These are phyloP conservation scores for Geotria australis DNA, from an alignment of 2,797 vertebrate genomes.

Conservation along the genomic window DNA sequence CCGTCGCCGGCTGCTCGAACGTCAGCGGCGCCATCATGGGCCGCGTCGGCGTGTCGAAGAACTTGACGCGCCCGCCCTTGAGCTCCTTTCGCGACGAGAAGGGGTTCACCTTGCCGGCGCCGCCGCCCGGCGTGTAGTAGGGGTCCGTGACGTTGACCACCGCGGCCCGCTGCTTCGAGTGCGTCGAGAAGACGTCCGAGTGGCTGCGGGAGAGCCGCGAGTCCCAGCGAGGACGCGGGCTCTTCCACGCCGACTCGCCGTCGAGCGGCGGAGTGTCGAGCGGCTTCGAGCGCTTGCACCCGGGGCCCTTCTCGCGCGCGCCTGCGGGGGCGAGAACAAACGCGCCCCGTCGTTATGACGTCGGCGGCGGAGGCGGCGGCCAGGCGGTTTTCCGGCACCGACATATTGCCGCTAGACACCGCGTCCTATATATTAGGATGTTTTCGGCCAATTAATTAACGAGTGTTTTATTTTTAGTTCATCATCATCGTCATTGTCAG, in stretches of 20 bases:
- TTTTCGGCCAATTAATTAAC: no score
- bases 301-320: no score
- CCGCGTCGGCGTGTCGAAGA: conserved; percentile 68
- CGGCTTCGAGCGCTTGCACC: no score
- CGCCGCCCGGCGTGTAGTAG: conserved; percentile 32
- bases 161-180: conserved; percentile 5
- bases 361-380: no score
- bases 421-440: no score
- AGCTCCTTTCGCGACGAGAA: conserved; percentile 75
- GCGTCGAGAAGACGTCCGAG: conserved; percentile 28
- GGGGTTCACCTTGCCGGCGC: conserved; percentile 38
- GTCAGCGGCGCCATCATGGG: conserved; percentile 39
- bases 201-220: conserved; percentile 38
- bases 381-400: no score
- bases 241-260: conserved; percentile 5
- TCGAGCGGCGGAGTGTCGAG: no score
- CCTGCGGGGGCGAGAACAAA: no score
- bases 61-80: conserved; percentile 74
- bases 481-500: no score
- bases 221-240: conserved; percentile 35
- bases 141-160: conserved; percentile 57
- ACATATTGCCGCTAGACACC: no score
- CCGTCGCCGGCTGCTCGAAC: conserved; percentile 28
- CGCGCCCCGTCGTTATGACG: no score
- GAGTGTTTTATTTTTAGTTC: no score